phyloP scores from a whole-genome alignment of 2,797 vertebrate species.

The Chaetophractus vellerosus region DNA sequence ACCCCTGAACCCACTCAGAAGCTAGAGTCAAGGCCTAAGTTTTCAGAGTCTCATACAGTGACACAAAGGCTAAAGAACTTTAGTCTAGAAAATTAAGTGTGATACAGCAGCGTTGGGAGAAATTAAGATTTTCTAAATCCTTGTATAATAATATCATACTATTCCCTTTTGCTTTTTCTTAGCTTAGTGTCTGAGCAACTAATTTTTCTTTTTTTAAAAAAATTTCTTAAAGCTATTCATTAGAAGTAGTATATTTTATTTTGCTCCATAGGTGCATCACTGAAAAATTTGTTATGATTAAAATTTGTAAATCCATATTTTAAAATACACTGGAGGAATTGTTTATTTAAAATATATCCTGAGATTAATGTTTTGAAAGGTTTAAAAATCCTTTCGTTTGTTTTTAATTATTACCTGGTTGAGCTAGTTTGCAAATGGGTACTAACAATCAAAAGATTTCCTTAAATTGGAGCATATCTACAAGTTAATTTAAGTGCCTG shows the following conservation, averaged over 20 bases:
- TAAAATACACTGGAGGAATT: background rate
- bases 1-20: background rate
- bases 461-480: background rate
- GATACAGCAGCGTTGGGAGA: background rate
- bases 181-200: background rate
- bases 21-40: background rate
- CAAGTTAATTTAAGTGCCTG: background rate
- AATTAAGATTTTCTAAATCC: background rate
- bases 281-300: constrained; percentile 9
- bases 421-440: background rate
- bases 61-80: background rate
- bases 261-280: background rate
- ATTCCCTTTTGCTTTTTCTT: background rate
- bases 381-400: background rate
- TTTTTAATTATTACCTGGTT: background rate
- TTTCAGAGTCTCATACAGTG: background rate
- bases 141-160: background rate
- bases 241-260: background rate
- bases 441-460: background rate
- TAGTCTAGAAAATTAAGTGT: background rate
- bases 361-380: background rate
- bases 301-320: constrained; percentile 20
- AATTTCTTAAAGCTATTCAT: background rate
- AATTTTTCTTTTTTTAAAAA: background rate
- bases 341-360: background rate